Base-by-base conservation (phyloP, 2,113 vertebrate species). In the Pygoscelis antarcticus region DNA sequence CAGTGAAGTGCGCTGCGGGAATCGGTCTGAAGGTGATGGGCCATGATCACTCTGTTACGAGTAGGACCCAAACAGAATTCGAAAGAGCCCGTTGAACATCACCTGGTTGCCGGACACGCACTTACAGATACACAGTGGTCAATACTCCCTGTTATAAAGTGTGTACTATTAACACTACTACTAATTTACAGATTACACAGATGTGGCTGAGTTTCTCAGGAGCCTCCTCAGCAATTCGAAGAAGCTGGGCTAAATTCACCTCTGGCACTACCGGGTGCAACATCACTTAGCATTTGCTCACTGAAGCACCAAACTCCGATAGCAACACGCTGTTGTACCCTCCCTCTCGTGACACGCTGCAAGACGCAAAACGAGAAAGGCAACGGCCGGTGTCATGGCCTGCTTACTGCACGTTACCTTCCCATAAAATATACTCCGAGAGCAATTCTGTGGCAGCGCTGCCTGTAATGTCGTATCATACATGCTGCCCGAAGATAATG, bases 1-100 rank as follows among this genome's bases (percentile, higher is more conserved):
- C 64, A 51, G 34, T 2, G 20, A 58, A 0, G 2, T 2, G 8
- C 5, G 5, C 1, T 25, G 40, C n/a, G 2, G 1, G 0, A 0
- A 22, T 8, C 36, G 32, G 25, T 2, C 49, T 26, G n/a, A 58
- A 29, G 57, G 70, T 13, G 74, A 47, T 9, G 61, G 75, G n/a
- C 68, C 54, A 12, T 0, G 7, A 42, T 3, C 15, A 4, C n/a
- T 38, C 58, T 29, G 20, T 7, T 29, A 42, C 0, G 5, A 58
- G 34, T 0, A 44, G 29, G 29, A 51, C 46, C 60, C 69, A 54
- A 38, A 40, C 8, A 23, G 13, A 61, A 66, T 5, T 10, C 12
- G 11, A 23, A n/a, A 46, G 40, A 75, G 22, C 65, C 60, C 11
- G 1, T 1, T 47, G 46, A 58, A 40, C 64, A 25, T 30, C 69